A percentile compares a stretch with the other conserved stretches of the same genome.
Conservation (phyloP, 2,797 vertebrate species). For the Tenualosa ilisha region DNA sequence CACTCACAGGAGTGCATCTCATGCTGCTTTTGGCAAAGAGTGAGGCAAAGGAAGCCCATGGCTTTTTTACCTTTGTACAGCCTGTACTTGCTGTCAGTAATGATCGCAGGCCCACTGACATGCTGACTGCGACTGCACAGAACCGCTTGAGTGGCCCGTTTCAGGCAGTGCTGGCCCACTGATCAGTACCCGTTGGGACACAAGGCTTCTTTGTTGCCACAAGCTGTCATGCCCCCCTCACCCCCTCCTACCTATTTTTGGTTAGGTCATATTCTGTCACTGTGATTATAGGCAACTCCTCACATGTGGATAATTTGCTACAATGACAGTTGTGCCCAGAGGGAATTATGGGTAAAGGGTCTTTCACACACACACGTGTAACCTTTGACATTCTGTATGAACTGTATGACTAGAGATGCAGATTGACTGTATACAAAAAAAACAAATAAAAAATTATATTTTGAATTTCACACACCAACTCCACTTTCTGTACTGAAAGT, state of each 20-base stretch:
- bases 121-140: slow-evolving; percentile 47
- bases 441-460: neutral
- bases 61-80: slow-evolving; percentile 31
- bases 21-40: slow-evolving; percentile 54
- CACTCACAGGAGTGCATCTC: slow-evolving; percentile 43
- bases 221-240: neutral
- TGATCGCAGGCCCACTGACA: slow-evolving; percentile 38
- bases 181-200: neutral
- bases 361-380: slow-evolving; percentile 6
- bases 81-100: slow-evolving; percentile 28
- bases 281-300: neutral
- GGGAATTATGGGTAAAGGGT: neutral
- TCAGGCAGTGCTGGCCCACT: neutral
- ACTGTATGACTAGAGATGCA: neutral
- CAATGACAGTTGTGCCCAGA: neutral
- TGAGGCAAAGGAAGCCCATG: slow-evolving; percentile 45
- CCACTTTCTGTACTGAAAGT: neutral
- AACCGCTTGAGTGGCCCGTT: neutral
- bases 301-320: neutral
- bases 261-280: neutral
- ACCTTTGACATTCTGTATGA: neutral
- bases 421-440: neutral
- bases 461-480: neutral
- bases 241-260: neutral
- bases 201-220: neutral